Evolutionary conservation across 2,113 vertebrate genomes (phyloP), one percentile per base, ranked within the genome.

Genomic region (Paradoxurus hermaphroditus): DNA sequence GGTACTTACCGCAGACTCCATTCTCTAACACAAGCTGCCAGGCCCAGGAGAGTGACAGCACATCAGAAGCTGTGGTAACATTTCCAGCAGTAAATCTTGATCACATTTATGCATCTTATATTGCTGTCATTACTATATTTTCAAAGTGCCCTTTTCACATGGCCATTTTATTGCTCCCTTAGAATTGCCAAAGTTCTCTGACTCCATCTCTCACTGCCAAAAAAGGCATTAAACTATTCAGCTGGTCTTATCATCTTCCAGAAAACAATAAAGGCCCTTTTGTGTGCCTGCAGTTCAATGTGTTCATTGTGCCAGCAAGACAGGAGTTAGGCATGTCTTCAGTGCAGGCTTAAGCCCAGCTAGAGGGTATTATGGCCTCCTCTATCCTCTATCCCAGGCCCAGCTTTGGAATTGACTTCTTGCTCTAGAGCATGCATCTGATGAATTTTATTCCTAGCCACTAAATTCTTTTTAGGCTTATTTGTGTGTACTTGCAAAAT

Each of bases 201-300:
- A 88, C 27, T 96, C 84, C 56, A 34, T 95, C 39, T 90, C 23
- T 81, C 59, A 16, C 23, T 90, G 97, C 97, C 96, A 98, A 84
- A 97, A 97, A 88, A 92, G 75, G 82, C 95, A 97, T 97, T 97
- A 97, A 89, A 86, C 79, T 95, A 90, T 94, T 97, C 51, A 23
- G 41, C 84, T 95, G 78, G 94, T 95, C 96, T 97, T 97, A 97
- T 97, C 96, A 93, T 97, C 92, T 90, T 98, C 90, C 90, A 97
- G 92, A 96, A 97, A 96, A 97, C 91, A 97, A 93, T 97, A 97
- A 97, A 94, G 95, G 51, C 29, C 16, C 41, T 72, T 97, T 98
- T 96, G 92, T 97, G 51, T 78, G 92, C 70, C 86, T 95, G 96
- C 87, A 70, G 75, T 90, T 91, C 95, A 92, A 92, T 90, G 65